A percentile compares a stretch with the other conserved stretches of the same genome.
Evolutionary conservation across 2,888 invertebrate genomes (phyloP).

Genomic region (Dione vanillae): DNA sequence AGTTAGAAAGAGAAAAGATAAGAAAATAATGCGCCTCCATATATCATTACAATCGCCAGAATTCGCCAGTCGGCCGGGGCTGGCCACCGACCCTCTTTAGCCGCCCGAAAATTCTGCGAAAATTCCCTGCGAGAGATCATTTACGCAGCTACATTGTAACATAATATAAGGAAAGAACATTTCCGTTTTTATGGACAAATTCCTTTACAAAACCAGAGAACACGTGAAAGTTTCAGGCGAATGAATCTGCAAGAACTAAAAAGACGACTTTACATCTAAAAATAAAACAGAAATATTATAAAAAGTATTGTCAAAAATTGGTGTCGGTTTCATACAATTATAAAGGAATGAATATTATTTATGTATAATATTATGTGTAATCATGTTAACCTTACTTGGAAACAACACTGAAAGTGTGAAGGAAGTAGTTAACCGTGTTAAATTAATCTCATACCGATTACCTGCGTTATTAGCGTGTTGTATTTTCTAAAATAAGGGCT

Average conservation of each 20-base stretch:
- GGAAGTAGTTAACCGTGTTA: constrained; percentile 26
- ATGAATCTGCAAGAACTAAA: not conserved
- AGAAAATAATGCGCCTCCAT: constrained; percentile 83
- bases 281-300: not conserved
- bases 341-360: not conserved
- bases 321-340: not conserved
- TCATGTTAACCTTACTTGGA: constrained; percentile 17
- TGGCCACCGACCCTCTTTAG: constrained; percentile 79
- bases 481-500: not conserved
- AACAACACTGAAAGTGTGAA: constrained; percentile 19
- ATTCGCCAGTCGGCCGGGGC: constrained; percentile 72
- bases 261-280: not conserved
- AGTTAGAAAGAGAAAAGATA: constrained; percentile 83
- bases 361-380: not conserved
- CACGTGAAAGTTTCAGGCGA: not conserved
- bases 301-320: not conserved
- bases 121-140: constrained; percentile 58
- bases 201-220: not conserved
- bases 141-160: constrained; percentile 32
- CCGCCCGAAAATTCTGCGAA: constrained; percentile 69
- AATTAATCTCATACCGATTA: constrained; percentile 25
- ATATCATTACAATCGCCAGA: constrained; percentile 83
- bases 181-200: not conserved
- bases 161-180: constrained; percentile 22
- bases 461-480: constrained; percentile 18